Conservation (phyloP, 2,888 invertebrate genomes). For the Metopia argyrocephala region DNA sequence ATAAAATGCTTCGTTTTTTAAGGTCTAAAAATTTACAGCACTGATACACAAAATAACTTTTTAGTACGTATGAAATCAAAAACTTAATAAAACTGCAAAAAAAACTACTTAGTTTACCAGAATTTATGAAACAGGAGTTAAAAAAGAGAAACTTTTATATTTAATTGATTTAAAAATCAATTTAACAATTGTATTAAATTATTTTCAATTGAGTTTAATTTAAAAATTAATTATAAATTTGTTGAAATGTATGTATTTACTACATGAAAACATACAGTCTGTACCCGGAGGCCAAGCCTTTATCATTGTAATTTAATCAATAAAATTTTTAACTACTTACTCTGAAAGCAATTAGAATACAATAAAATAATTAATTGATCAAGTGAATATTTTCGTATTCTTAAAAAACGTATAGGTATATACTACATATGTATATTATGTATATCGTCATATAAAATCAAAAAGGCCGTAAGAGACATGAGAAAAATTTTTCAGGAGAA, state of each 20-base stretch:
- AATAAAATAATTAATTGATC: constrained; percentile 42
- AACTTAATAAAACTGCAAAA: not conserved
- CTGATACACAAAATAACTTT: not conserved
- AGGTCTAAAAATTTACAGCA: too few relatives aligned
- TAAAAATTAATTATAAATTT: constrained; percentile 39
- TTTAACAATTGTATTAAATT: constrained; percentile 45
- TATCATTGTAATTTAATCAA: constrained; percentile 50
- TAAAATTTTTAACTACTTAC: constrained; percentile 16
- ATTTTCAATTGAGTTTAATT: constrained; percentile 54
- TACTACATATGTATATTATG: too few relatives aligned
- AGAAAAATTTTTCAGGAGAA: too few relatives aligned
- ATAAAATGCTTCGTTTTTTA: too few relatives aligned
- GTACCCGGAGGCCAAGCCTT: constrained; percentile 27
- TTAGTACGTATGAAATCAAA: not conserved
- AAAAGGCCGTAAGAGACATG: too few relatives aligned
- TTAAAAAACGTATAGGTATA: too few relatives aligned
- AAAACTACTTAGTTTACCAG: too few relatives aligned
- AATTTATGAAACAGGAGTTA: too few relatives aligned
- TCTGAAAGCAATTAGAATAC: constrained; percentile 35
- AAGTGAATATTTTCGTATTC: constrained; percentile 31
- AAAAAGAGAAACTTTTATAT: too few relatives aligned
- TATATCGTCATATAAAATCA: too few relatives aligned
- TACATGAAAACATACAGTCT: constrained; percentile 35
- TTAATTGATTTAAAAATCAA: constrained; percentile 20
- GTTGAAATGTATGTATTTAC: constrained; percentile 19